These are phyloP conservation scores for Clunio marinus DNA, from an alignment of 2,888 invertebrate species.

Conservation along the genomic window DNA sequence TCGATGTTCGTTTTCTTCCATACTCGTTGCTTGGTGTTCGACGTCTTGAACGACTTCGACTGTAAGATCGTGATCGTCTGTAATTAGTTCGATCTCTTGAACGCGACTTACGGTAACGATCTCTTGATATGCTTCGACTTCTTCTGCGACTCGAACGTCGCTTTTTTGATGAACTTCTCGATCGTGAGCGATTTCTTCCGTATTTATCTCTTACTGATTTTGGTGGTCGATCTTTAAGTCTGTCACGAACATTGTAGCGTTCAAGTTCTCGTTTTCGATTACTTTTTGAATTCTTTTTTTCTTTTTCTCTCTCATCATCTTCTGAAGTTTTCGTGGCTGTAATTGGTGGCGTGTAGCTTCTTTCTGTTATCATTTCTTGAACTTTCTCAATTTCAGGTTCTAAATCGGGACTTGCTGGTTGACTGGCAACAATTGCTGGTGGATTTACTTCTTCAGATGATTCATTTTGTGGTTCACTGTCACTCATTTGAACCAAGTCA, in stretches of 20 bases:
- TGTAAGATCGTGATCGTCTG: constrained; percentile 9
- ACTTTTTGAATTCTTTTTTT: not conserved
- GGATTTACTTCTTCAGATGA: not conserved
- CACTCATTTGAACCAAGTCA: constrained; percentile 52
- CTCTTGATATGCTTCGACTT: not conserved
- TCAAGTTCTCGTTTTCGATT: constrained; percentile 13
- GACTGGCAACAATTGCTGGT: constrained; percentile 7
- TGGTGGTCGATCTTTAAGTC: constrained; percentile 24
- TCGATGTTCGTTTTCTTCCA: not conserved
- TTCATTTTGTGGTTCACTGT: constrained; percentile 49
- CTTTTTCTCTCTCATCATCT: not conserved
- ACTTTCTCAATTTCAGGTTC: constrained; percentile 25
- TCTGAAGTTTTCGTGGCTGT: not conserved
- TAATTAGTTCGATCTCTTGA: not conserved
- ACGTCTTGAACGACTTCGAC: not conserved
- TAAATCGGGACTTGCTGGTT: constrained; percentile 28
- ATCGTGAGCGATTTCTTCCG: constrained; percentile 16
- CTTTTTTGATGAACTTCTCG: not conserved
- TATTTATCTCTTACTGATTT: constrained; percentile 3
- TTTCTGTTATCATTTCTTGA: not conserved
- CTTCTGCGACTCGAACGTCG: not conserved
- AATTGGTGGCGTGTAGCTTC: constrained; percentile 35
- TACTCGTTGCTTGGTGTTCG: not conserved
- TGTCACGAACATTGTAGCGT: constrained; percentile 24
- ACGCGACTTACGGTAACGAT: not conserved